phyloP scores from a whole-genome alignment of 2,113 vertebrate genomes.

The Tenebrosternarchus preto region DNA sequence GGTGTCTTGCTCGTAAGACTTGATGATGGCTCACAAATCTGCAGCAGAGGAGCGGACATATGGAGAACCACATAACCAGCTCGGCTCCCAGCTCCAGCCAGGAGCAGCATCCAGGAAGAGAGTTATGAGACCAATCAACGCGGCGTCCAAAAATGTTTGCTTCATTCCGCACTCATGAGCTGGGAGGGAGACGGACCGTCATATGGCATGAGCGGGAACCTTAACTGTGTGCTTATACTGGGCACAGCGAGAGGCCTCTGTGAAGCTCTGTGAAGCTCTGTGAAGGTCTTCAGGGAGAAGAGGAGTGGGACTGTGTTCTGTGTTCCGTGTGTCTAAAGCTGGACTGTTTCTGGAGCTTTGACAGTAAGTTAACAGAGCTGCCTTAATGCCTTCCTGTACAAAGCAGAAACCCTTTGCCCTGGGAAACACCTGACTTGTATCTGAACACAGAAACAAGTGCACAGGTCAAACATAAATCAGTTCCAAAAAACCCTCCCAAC shows the following conservation, averaged over 20 bases:
- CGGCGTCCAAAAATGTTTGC: constrained; percentile 47
- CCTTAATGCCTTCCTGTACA: constrained; percentile 32
- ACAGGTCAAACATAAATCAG: constrained; percentile 40
- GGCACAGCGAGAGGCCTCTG: not conserved
- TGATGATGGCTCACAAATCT: constrained; percentile 41
- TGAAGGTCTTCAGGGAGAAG: not conserved
- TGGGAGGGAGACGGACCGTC: constrained; percentile 13
- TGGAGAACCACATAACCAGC: constrained; percentile 22
- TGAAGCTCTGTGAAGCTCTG: not conserved
- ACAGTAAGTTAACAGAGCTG: constrained; percentile 8
- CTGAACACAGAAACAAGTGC: constrained; percentile 47
- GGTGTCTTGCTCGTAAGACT: constrained; percentile 20
- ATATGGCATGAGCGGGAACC: not conserved
- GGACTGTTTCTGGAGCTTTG: constrained; percentile 1
- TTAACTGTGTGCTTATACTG: not conserved
- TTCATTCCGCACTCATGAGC: constrained; percentile 37
- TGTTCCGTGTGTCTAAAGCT: constrained; percentile 9
- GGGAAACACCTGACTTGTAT: constrained; percentile 46
- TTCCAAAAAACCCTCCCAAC: constrained; percentile 23
- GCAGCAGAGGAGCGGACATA: constrained; percentile 31
- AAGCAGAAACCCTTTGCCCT: constrained; percentile 23
- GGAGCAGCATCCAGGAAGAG: constrained; percentile 20
- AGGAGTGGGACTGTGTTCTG: not conserved
- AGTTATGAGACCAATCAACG: constrained; percentile 42
- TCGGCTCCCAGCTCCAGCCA: constrained; percentile 21